These are phyloP conservation scores for Platycercus adscitus DNA, from an alignment of 2,113 vertebrate genomes.

Conservation along the genomic window DNA sequence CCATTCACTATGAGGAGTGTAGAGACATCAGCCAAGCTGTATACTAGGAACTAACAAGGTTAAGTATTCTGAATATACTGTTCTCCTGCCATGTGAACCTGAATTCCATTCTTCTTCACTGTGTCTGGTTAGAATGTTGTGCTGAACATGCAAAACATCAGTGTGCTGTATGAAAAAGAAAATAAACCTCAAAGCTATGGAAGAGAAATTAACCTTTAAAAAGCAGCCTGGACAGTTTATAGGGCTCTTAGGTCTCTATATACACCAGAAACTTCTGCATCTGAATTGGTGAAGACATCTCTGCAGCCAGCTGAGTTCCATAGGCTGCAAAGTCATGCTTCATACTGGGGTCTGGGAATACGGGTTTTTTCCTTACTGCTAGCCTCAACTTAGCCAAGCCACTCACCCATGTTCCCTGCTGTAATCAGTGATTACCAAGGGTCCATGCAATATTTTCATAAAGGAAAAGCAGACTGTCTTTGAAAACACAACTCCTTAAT, in stretches of 20 bases:
- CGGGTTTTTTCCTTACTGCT: accelerated
- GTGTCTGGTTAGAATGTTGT: not conserved
- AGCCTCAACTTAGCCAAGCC: not conserved
- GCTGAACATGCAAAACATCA: not conserved
- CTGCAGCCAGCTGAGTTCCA: not conserved
- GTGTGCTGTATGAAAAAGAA: not conserved
- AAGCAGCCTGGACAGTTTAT: not conserved
- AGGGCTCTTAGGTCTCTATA: not conserved
- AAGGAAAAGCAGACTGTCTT: not conserved
- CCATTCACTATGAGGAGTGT: no score
- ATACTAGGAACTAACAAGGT: not conserved
- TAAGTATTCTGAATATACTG: not conserved
- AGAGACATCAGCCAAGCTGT: not conserved
- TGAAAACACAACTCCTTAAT: not conserved
- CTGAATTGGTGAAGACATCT: accelerated
- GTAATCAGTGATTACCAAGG: not conserved
- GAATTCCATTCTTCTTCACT: not conserved
- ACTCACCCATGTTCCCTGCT: accelerated
- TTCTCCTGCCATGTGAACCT: not conserved
- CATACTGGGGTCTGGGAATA: not conserved
- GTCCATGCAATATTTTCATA: not conserved
- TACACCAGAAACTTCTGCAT: not conserved
- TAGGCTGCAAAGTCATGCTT: not conserved
- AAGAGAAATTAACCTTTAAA: not conserved
- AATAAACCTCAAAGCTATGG: not conserved